Percentiles rank a stretch among this genome's conserved stretches.
These are phyloP conservation scores for Musca vetustissima DNA, from an alignment of 1,140 invertebrate species.

Conservation along the genomic window DNA sequence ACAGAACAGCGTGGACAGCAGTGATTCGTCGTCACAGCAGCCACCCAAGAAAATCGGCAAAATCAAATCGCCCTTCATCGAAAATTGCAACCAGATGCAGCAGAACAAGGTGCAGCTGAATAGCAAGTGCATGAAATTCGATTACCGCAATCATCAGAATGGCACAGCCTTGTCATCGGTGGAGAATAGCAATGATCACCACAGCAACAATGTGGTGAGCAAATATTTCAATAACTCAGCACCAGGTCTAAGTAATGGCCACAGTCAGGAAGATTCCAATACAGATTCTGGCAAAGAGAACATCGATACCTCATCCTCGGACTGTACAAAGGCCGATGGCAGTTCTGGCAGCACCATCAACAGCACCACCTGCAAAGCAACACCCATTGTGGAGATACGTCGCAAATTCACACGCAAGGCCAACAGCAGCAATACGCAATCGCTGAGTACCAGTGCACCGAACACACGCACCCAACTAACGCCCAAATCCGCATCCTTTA, in stretches of 20 bases:
- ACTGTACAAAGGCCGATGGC: not conserved
- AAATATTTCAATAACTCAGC: conserved; percentile 7
- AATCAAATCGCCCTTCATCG: conserved; percentile 50
- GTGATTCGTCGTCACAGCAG: not conserved
- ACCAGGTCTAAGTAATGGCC: not conserved
- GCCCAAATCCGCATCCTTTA: not conserved
- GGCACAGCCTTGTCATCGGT: conserved; percentile 6
- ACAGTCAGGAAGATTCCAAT: conserved; percentile 30
- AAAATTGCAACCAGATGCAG: conserved; percentile 30
- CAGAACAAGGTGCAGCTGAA: conserved; percentile 23
- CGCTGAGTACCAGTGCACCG: conserved; percentile 35
- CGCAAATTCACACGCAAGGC: conserved; percentile 39
- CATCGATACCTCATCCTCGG: conserved; percentile 31
- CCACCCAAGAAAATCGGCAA: conserved; percentile 44
- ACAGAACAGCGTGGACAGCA: not conserved
- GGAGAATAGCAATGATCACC: conserved; percentile 15
- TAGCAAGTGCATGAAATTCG: conserved; percentile 25
- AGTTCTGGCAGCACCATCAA: not conserved
- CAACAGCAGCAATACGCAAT: conserved; percentile 29
- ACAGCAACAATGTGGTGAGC: conserved; percentile 7
- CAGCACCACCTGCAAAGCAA: not conserved
- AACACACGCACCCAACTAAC: conserved; percentile 28
- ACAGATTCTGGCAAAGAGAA: conserved; percentile 51
- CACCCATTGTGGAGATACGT: conserved; percentile 38
- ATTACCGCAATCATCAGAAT: conserved; percentile 8